Base-by-base conservation (phyloP, 2,888 invertebrate genomes). In the Hydrotaea cyrtoneurina region DNA sequence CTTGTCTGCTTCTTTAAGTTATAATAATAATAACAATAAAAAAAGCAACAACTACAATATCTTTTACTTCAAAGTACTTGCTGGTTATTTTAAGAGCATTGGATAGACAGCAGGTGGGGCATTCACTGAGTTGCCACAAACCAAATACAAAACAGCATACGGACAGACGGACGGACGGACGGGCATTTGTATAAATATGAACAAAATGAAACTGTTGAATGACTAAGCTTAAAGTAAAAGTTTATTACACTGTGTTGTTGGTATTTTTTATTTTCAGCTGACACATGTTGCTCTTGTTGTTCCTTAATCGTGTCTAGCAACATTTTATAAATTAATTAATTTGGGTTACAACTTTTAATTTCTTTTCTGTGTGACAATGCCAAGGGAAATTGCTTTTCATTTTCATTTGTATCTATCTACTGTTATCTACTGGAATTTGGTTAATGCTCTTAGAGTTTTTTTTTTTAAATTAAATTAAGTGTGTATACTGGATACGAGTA, bases 191-290 rank as follows among this genome's bases (percentile, higher is more conserved):
- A 31, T 4, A 31, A 31, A 31, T 36, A 36, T 64, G 36, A 64
- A 43, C 39, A 39, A 66, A 64, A 39, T 21, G 43, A 66, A 66
- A 66, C 13, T 69, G 15, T 46, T 46, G 46, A 69, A 23, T 69
- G 55, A 79, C 57, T 74, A 79, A 79, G 55, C 50, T 39, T 43
- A 31, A 79, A 79, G 79, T 79, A 79, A 79, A 79, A 79, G 79
- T 79, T 79, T 78, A 69, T 69, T 46, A 46, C 69, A 23, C 3
- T 43, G 43, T 31, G 21, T 2, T 57, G 59, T 19, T 17, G 39
- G 36, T 71, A 31, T n/a, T n/a, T n/a, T n/a, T n/a, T n/a, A n/a
- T n/a, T n/a, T n/a, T n/a, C 0, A 0, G 10, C 53, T 39, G 53
- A 15, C 2, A 50, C 19, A 31, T 13, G 50, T 21, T 73, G 21